Conservation (phyloP, 2,888 invertebrate species). For the Andricus curvator region DNA sequence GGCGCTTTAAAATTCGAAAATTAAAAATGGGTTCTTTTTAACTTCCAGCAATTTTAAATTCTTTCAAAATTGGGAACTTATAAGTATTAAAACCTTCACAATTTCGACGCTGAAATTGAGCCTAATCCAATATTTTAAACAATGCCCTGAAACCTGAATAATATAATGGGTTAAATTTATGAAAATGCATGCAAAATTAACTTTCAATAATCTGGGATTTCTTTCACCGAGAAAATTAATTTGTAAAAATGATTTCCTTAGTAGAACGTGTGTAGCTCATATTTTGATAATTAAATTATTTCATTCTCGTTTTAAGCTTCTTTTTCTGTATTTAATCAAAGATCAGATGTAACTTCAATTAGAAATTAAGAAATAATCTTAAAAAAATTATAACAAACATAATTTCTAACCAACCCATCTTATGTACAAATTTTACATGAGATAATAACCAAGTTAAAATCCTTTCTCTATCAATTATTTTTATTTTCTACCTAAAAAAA, state of each 20-base stretch:
- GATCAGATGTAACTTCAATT: neutral
- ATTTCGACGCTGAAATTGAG: neutral
- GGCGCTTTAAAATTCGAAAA: too few relatives aligned
- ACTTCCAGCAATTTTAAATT: too few relatives aligned
- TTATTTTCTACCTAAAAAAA: slow-evolving; percentile 1
- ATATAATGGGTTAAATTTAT: neutral
- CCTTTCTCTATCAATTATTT: neutral
- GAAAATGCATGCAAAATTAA: neutral
- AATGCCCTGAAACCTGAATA: neutral
- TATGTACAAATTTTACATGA: neutral
- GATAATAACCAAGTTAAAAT: neutral
- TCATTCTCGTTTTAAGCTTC: neutral
- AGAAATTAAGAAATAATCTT: neutral
- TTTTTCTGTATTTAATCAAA: neutral
- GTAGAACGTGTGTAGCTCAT: slow-evolving; percentile 37
- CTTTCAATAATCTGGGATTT: neutral
- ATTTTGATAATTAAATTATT: neutral
- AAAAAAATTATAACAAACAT: neutral
- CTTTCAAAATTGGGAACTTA: too few relatives aligned
- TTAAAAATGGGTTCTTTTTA: too few relatives aligned
- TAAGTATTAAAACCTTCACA: too few relatives aligned
- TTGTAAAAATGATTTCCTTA: neutral
- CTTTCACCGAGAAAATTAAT: neutral
- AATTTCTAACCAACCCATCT: too few relatives aligned
- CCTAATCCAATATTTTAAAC: neutral